Evolutionary conservation across 2,888 invertebrate genomes (phyloP), one percentile per base, ranked within the genome.

Genomic region (Metacarcinus magister): DNA sequence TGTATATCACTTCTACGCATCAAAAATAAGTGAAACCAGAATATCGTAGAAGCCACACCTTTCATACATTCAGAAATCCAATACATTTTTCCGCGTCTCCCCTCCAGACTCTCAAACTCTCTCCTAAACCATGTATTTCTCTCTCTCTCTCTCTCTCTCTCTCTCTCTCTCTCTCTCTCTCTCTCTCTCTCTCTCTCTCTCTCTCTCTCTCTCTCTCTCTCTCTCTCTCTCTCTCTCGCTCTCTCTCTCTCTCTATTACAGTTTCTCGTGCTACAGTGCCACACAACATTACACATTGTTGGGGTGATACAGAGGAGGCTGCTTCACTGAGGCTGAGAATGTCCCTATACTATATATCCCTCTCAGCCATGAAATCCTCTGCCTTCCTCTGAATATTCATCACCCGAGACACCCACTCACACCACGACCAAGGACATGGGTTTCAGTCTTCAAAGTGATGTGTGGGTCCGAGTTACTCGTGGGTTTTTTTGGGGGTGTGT

Each of bases 21-120:
- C 5, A 67, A 67, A 67, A 67, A 67, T 67, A 10, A n/a, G 67
- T 67, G 23, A n/a, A 7, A 67, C 2, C 67, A 67, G 67, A 67
- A n/a, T n/a, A 19, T n/a, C 19, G n/a, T 67, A 5, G 67, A 5
- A 16, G 67, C 67, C 67, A 67, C 67, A 67, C 67, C 67, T 67
- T 67, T 67, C 67, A 67, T 67, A 67, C 67, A 67, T 67, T 67
- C 67, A 67, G 67, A 82, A 82, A 82, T 82, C 82, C 82, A 82
- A 82, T 82, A 82, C 32, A 32, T 82, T 82, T 82, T 82, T 82
- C 82, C 32, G 8, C 10, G 32, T 32, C 82, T 32, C 82, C 32
- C 82, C 32, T 82, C 82, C 10, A 4, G 10, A 4, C 32, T 82
- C 32, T 82, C 82, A 32, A 28, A 32, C 28, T 32, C 82, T 28